phyloP scores from a whole-genome alignment of 2,113 vertebrate genomes.

The Clinocottus analis region DNA sequence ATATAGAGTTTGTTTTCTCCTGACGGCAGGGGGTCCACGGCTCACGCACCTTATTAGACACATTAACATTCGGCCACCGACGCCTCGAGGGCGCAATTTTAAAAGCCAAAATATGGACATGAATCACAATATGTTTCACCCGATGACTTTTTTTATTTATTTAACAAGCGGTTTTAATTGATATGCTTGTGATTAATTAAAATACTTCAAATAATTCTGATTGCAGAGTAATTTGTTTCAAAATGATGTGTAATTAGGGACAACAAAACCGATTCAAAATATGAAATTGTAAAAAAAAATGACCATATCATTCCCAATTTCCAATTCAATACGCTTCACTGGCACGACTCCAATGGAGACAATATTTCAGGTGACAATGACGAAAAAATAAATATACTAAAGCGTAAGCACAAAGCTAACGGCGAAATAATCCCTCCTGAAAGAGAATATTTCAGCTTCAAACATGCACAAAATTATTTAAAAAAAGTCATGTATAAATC shows the following conservation, averaged over 20 bases:
- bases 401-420: background rate
- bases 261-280: background rate
- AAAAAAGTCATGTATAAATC: background rate
- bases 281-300: background rate
- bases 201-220: background rate
- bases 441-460: background rate
- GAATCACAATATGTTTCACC: background rate
- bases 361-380: background rate
- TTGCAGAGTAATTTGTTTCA: background rate
- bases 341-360: background rate
- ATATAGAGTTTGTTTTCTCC: slow-evolving; percentile 54
- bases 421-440: background rate
- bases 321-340: background rate
- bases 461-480: background rate
- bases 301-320: background rate
- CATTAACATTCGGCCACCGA: slow-evolving; percentile 46
- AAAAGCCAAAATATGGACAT: slow-evolving; percentile 14
- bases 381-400: background rate
- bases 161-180: background rate
- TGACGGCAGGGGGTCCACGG: slow-evolving; percentile 30
- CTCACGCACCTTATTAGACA: slow-evolving; percentile 53
- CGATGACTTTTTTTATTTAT: background rate
- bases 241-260: background rate
- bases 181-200: background rate
- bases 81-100: slow-evolving; percentile 29